Evolutionary conservation across 2,797 vertebrate species (phyloP).

Genomic region (Bradypodion pumilum): DNA sequence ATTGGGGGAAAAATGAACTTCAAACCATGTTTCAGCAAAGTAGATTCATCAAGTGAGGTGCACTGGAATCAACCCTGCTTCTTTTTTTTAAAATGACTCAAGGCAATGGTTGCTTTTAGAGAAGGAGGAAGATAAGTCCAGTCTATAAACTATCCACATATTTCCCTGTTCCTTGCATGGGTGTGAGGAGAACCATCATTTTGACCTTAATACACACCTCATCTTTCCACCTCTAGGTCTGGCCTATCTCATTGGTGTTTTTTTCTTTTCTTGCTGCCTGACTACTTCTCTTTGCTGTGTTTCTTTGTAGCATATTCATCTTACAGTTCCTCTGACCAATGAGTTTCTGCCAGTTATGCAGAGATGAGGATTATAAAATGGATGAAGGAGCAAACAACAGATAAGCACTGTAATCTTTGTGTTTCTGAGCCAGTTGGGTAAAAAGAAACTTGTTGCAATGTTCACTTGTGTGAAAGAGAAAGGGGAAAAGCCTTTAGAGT

Average conservation of each 20-base stretch:
- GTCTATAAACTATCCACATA: slow-evolving; percentile 71
- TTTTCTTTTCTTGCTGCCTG: background rate
- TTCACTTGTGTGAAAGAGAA: slow-evolving; percentile 34
- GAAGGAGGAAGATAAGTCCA: slow-evolving; percentile 52
- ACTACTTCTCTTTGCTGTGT: background rate
- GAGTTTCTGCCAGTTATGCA: slow-evolving; percentile 49
- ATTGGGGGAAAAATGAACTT: slow-evolving; percentile 15
- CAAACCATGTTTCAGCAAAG: slow-evolving; percentile 43
- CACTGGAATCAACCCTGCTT: slow-evolving; percentile 50
- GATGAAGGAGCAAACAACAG: slow-evolving; percentile 44
- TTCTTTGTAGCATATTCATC: slow-evolving; percentile 48
- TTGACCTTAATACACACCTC: slow-evolving; percentile 42
- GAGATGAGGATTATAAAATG: slow-evolving; percentile 42
- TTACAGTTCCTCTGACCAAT: slow-evolving; percentile 24
- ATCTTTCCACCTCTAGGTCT: slow-evolving; percentile 23
- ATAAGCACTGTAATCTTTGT: slow-evolving; percentile 53
- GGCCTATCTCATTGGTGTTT: slow-evolving; percentile 29
- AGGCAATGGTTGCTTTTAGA: slow-evolving; percentile 44
- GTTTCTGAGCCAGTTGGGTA: slow-evolving; percentile 51
- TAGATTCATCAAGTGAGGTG: slow-evolving; percentile 42
- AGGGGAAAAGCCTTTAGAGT: slow-evolving; percentile 71
- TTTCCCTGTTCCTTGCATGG: slow-evolving; percentile 60
- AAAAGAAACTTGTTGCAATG: slow-evolving; percentile 45
- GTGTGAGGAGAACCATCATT: slow-evolving; percentile 32
- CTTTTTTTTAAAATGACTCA: slow-evolving; percentile 6